Evolutionary conservation across 2,113 vertebrate species (phyloP), one percentile per base, ranked within the genome.

Genomic region (Hylia prasina): DNA sequence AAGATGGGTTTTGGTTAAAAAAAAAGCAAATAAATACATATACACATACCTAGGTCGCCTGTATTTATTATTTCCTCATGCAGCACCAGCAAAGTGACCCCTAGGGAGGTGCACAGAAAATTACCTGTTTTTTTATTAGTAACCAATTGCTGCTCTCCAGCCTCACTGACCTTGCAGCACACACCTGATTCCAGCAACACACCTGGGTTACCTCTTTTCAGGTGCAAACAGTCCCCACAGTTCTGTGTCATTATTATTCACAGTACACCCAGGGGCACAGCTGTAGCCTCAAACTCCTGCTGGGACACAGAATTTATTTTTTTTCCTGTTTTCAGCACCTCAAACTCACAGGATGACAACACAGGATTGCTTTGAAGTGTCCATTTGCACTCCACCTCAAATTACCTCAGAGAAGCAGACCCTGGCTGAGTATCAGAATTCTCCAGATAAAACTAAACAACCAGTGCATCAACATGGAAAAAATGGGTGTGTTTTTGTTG

Each of bases 221-320:
- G 6, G 6, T 22, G 30, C 23, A 16, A 75, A 58, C 11, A 65
- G 8, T 2, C 20, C 22, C 15, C 18, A 19, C 8, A 30, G 17
- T 48, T 33, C 39, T 14, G 56, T 30, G 6, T 5, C 42, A 63
- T 27, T 53, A 51, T 56, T 30, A n/a, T 18, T 18, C 50, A n/a
- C 47, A n/a, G 8, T 2, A 75, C 5, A 56, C 30, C 22, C 23
- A 44, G 20, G 24, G 54, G 20, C 31, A 82, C 40, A 70, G 44
- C 65, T 71, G 30, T 6, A 75, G 50, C 57, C 42, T 37, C 8
- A 68, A 75, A 28, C 3, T 63, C 47, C 65, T 71, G 42, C 44
- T 3, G 1, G 9, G 5, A 45, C 3, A 5, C 15, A 18, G 25
- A 13, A 12, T 28, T 23, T 40, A 5, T 14, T 4, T 6, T 42